Base-by-base conservation (phyloP, 2,888 invertebrate species). In the Philereme transversata region DNA sequence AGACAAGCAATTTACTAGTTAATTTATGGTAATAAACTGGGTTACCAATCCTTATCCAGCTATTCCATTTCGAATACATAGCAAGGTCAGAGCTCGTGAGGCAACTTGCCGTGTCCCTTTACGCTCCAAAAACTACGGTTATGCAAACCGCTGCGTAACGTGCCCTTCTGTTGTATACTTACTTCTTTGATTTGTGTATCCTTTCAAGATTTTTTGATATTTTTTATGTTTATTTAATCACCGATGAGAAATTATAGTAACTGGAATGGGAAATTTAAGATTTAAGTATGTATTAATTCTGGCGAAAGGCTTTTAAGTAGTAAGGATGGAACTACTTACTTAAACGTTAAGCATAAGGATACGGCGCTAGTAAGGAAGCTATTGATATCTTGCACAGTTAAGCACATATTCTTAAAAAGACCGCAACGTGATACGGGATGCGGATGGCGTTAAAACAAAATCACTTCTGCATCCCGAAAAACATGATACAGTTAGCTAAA, bases 71-170 rank as follows among this genome's bases (percentile, higher is more conserved):
- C 43, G 45, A 62, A 59, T 44, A 51, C 48, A 55, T 43, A 64
- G 71, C 89, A 90, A 90, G 89, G 90, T 90, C 85, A 82, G 69
- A 69, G 64, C 67, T 64, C 65, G 74, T 91, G 88, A 74, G 72
- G 88, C 85, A 90, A 90, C 81, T 70, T 73, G 70, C 71, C 45
- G 75, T 74, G 86, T 85, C 84, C 88, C 86, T 90, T 91, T 91
- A 83, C 90, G 91, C 91, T 91, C 91, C 85, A 90, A 89, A 91
- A 88, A 90, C 80, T 76, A 51, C 76, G 77, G 80, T 91, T 89
- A 86, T 84, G 90, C 87, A 90, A 90, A 84, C 81, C 68, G 52
- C 50, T 51, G 55, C 60, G 64, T 60, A 62, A 61, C 58, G 60
- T 67, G 68, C 70, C 70, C 70, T 70, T 70, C 68, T 67, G 60